These are phyloP conservation scores for Scarus forsteni DNA, from an alignment of 2,797 vertebrate genomes.

Conservation along the genomic window DNA sequence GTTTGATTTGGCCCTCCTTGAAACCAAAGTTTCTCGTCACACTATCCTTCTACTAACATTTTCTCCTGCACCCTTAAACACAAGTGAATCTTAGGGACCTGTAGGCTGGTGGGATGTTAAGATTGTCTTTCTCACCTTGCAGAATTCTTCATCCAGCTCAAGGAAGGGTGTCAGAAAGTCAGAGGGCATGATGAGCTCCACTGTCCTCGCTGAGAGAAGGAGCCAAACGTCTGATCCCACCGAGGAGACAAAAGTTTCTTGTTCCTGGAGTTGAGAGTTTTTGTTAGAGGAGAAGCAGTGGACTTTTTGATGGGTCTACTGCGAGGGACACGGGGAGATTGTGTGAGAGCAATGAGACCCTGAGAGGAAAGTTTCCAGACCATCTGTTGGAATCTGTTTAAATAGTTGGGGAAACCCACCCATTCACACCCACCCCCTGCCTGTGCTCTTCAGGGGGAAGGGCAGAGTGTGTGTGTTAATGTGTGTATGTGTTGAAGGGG, in stretches of 20 bases:
- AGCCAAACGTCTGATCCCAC: constrained; percentile 28
- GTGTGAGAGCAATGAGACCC: constrained; percentile 16
- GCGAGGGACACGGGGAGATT: constrained; percentile 16
- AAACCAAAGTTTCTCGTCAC: too few species aligned
- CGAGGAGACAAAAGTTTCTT: not conserved
- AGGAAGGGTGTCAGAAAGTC: constrained; percentile 84
- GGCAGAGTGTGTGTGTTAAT: constrained; percentile 44
- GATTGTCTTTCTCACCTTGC: constrained; percentile 78
- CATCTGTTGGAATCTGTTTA: constrained; percentile 85
- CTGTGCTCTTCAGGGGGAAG: constrained; percentile 51
- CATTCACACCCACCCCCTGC: constrained; percentile 39
- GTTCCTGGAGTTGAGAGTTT: not conserved
- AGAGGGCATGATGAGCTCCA: constrained; percentile 81
- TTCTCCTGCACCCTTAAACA: too few species aligned
- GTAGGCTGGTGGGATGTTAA: not conserved
- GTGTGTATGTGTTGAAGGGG: constrained; percentile 44
- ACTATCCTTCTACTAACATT: too few species aligned
- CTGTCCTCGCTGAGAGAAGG: constrained; percentile 19
- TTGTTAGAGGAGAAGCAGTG: not conserved
- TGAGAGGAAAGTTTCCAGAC: constrained; percentile 68
- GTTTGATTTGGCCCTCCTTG: too few species aligned
- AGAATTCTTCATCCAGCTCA: constrained; percentile 86
- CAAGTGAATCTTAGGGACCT: too few species aligned
- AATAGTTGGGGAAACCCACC: constrained; percentile 77
- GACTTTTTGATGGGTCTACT: not conserved